Evolutionary conservation across 2,888 invertebrate genomes (phyloP).

Genomic region (Ophonus ardosiacus): DNA sequence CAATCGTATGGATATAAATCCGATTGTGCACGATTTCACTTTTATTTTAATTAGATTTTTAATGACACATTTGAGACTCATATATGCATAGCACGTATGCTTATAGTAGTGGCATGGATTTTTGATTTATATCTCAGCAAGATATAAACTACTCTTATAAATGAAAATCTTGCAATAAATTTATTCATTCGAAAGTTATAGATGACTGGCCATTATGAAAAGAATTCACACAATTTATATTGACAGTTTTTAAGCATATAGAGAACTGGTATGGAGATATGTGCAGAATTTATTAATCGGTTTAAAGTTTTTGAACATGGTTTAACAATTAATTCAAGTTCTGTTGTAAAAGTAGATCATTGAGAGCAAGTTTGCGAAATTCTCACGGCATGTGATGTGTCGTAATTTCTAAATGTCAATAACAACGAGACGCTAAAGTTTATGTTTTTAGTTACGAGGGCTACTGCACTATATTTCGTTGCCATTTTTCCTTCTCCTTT

Average conservation of each 20-base stretch:
- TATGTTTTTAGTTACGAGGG: neutral
- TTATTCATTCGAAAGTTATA: neutral
- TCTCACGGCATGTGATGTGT: conserved; percentile 9
- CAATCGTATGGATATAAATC: neutral
- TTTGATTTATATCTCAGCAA: conserved; percentile 8
- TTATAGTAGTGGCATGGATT: neutral
- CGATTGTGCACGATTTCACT: neutral
- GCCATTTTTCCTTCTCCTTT: too few relatives aligned
- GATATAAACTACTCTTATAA: neutral
- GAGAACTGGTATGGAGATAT: neutral
- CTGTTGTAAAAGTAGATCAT: conserved; percentile 1
- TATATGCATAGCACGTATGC: neutral
- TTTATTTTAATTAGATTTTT: conserved; percentile 2
- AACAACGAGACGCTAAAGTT: neutral
- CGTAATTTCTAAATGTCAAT: conserved; percentile 22
- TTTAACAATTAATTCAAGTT: conserved; percentile 2
- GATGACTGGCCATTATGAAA: neutral
- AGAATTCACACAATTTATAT: neutral
- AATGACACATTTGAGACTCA: conserved; percentile 10
- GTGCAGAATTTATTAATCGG: neutral
- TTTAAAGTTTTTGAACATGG: neutral
- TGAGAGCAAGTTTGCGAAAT: conserved; percentile 19
- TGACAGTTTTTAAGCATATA: conserved; percentile 6
- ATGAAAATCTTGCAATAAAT: neutral
- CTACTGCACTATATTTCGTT: too few relatives aligned